A percentile compares a stretch with the other conserved stretches of the same genome.
Evolutionary conservation across 1,140 invertebrate genomes (phyloP).

Genomic region (Eubasilissa regina): DNA sequence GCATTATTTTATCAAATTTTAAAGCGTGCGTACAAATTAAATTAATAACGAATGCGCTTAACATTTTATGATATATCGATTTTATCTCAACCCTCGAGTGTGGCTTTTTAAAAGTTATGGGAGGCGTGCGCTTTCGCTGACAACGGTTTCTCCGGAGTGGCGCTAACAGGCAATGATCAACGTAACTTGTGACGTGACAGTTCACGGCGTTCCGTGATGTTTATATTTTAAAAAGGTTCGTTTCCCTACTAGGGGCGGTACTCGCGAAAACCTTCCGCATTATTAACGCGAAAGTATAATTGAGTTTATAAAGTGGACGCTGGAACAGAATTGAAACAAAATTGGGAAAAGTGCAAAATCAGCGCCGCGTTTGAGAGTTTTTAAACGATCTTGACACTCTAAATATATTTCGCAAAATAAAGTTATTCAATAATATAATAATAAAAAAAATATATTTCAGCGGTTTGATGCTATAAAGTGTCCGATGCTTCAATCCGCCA

Average conservation of each 20-base stretch:
- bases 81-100: too few species aligned
- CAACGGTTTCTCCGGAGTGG: not conserved
- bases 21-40: too few species aligned
- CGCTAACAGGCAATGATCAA: not conserved
- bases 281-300: conserved; percentile 22
- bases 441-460: too few species aligned
- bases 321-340: not conserved
- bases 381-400: not conserved
- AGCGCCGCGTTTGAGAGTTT: not conserved
- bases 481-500: too few species aligned
- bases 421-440: too few species aligned
- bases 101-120: too few species aligned
- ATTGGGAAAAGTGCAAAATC: not conserved
- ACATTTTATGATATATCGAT: too few species aligned
- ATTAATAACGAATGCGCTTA: too few species aligned
- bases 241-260: not conserved
- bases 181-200: not conserved
- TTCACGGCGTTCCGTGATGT: not conserved
- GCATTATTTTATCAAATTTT: too few species aligned
- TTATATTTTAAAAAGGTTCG: not conserved
- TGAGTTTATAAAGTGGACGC: conserved; percentile 16
- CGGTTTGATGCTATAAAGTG: too few species aligned
- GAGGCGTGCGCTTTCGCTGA: not conserved
- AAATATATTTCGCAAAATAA: too few species aligned
- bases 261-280: not conserved